A percentile compares a stretch with the other conserved stretches of the same genome.
These are phyloP conservation scores for Tokudaia muenninki DNA, from an alignment of 2,797 vertebrate species.

Conservation along the genomic window DNA sequence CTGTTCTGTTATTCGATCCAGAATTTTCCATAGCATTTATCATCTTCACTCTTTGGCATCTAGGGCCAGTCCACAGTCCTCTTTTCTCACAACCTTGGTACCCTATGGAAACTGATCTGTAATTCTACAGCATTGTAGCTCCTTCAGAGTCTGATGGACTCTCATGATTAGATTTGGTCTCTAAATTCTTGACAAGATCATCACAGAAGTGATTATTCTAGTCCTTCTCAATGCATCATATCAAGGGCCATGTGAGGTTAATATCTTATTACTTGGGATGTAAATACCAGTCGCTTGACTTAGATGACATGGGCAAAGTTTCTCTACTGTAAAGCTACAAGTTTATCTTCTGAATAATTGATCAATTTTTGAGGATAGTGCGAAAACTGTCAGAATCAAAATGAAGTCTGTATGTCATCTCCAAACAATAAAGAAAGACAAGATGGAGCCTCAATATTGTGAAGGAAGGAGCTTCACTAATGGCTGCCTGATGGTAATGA, in stretches of 20 bases:
- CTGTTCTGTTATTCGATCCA: neutral
- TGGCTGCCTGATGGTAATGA: neutral
- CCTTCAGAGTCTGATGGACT: neutral
- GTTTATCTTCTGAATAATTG: neutral
- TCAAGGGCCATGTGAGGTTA: neutral
- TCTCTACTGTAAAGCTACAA: neutral
- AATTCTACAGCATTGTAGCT: neutral
- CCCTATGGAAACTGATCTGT: neutral
- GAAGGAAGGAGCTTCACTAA: neutral
- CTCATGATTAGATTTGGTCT: neutral
- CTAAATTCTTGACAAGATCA: neutral
- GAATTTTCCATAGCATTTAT: neutral
- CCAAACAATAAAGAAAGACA: neutral
- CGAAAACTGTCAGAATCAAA: neutral
- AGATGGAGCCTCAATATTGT: neutral
- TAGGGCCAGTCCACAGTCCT: neutral
- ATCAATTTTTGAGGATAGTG: neutral
- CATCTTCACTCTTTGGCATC: neutral
- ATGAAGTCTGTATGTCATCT: neutral
- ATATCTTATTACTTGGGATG: neutral
- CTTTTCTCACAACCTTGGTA: neutral
- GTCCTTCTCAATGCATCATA: neutral
- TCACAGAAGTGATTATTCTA: neutral
- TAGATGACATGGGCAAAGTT: neutral
- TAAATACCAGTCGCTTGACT: neutral